phyloP scores from a whole-genome alignment of 2,113 vertebrate species.

The Perca fluviatilis region DNA sequence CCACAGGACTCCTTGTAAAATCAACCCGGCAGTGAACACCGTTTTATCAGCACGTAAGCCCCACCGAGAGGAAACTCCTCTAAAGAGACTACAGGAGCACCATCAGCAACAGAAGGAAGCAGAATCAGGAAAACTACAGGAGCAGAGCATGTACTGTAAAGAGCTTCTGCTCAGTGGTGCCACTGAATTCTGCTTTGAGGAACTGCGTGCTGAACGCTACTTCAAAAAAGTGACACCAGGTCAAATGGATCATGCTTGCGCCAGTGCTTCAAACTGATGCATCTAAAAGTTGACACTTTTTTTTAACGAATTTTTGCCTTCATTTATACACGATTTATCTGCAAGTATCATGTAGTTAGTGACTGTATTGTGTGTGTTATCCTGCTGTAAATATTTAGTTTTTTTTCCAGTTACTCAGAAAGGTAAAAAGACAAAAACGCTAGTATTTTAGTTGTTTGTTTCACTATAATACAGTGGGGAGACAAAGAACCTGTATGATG shows the following conservation, averaged over 20 bases:
- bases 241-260: not conserved
- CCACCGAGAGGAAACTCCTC: slow-evolving; percentile 87
- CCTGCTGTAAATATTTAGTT: slow-evolving; percentile 42
- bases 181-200: slow-evolving; percentile 95
- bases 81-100: slow-evolving; percentile 90
- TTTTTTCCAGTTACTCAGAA: not conserved
- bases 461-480: not conserved
- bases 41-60: slow-evolving; percentile 91
- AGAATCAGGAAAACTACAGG: slow-evolving; percentile 82
- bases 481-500: not conserved
- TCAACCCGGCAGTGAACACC: slow-evolving; percentile 90
- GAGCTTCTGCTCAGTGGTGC: slow-evolving; percentile 93
- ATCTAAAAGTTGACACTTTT: not conserved
- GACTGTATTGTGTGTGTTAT: slow-evolving; percentile 10
- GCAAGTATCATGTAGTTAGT: slow-evolving; percentile 23
- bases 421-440: not conserved
- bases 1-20: slow-evolving; percentile 95
- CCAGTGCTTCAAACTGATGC: slow-evolving; percentile 36
- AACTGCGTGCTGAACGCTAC: slow-evolving; percentile 92
- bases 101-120: slow-evolving; percentile 87
- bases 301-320: not conserved
- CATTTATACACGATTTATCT: not conserved
- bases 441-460: not conserved
- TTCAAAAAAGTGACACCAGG: slow-evolving; percentile 84
- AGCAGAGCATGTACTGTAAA: slow-evolving; percentile 94